Evolutionary conservation across 1,140 invertebrate species (phyloP), one percentile per base, ranked within the genome.

Genomic region (Sinella curviseta): DNA sequence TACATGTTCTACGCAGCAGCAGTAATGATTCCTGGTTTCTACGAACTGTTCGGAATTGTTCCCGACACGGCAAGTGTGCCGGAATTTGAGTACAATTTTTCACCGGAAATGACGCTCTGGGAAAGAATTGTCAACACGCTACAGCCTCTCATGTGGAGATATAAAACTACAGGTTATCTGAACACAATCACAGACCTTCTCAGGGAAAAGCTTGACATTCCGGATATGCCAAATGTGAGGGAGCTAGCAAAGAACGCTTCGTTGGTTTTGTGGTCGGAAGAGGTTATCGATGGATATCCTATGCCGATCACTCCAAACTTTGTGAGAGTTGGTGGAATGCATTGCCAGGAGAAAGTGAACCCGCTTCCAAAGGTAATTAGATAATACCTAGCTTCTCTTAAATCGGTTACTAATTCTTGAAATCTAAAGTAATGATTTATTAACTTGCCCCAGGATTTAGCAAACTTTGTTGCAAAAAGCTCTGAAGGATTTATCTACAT

Each of bases 321-420:
- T 20, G 86, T 92, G 55, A 90, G 92, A 83, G 86, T 92, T 20
- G 90, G 90, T 0, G 90, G 90, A 0, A 85, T 92, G 80, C 91
- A 91, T 17, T 74, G 60, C 35, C 36, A 26, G 54, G 75, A 77
- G 4, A 73, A 70, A 30, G 28, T 12, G 0, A 74, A 77, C 8
- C 30, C 74, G 70, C n/a, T 79, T n/a, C 70, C 80, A 48, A 55
- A 78, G 67, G 78, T 77, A 67, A 39, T 26, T 35, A 67, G 0
- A 12, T 12, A 79, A 77, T 55, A n/a, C n/a, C n/a, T n/a, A n/a
- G n/a, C 2, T 77, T 4, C 3, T 35, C 12, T 34, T n/a, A 31
- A 12, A 24, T 34, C 28, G 30, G 3, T 28, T 33, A 26, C 24
- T n/a, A n/a, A 76, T n/a, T n/a, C n/a, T 77, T 60, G 16, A 24